phyloP scores from a whole-genome alignment of 92 coral and sea anemone genomes.

The Parazoanthus swiftii region DNA sequence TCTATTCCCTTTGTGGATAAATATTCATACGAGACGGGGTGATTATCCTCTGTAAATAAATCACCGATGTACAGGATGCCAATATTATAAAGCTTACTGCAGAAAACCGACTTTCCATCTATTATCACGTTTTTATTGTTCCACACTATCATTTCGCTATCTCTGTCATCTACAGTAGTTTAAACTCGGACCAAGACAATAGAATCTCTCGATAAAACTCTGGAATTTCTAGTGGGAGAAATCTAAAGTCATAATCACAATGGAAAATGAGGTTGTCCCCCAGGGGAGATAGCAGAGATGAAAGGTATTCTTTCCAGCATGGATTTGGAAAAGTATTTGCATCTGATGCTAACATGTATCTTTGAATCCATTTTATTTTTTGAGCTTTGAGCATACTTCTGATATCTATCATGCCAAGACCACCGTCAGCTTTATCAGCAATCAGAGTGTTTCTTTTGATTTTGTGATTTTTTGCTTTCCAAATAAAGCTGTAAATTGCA shows the following conservation, averaged over 20 bases:
- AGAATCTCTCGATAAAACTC: not conserved
- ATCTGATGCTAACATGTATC: not conserved
- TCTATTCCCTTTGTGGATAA: not conserved
- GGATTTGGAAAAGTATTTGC: not conserved
- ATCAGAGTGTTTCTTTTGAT: not conserved
- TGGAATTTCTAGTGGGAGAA: constrained; percentile 11
- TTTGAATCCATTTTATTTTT: not conserved
- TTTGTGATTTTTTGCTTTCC: constrained; percentile 8
- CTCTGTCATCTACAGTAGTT: not conserved
- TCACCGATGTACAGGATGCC: constrained; percentile 20
- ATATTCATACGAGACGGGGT: not conserved
- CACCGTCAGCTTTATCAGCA: constrained; percentile 22
- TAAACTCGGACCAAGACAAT: constrained; percentile 5
- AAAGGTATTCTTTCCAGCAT: constrained; percentile 17
- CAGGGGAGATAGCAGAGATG: not conserved
- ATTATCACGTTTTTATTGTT: not conserved
- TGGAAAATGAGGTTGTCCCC: constrained; percentile 16
- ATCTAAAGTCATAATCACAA: not conserved
- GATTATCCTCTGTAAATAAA: constrained; percentile 12
- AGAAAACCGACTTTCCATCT: constrained; percentile 21
- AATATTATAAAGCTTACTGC: constrained; percentile 8
- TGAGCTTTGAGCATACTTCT: not conserved
- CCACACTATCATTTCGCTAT: constrained; percentile 14
- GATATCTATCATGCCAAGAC: constrained; percentile 4
- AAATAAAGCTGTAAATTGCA: constrained; percentile 14